Conservation (phyloP, 2,888 invertebrate species). For the Lycia hirtaria region DNA sequence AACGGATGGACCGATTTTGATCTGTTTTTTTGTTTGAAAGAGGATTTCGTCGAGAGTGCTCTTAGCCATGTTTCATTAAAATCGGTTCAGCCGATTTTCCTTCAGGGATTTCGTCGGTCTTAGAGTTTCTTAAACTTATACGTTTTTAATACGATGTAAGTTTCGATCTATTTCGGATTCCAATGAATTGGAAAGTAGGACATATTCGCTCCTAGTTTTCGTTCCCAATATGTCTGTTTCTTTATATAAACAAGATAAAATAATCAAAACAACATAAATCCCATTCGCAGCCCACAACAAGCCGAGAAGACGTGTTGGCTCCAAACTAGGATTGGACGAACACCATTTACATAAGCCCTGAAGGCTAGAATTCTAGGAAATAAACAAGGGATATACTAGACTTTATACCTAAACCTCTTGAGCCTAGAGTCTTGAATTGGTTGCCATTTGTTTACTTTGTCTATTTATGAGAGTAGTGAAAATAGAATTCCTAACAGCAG, state of each 20-base stretch:
- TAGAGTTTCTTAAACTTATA: too few relatives aligned
- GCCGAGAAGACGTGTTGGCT: not conserved
- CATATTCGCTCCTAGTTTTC: too few relatives aligned
- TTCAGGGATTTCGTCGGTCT: too few relatives aligned
- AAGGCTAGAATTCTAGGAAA: slow-evolving; percentile 3
- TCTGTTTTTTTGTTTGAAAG: too few relatives aligned
- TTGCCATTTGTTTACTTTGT: not conserved
- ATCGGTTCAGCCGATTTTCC: too few relatives aligned
- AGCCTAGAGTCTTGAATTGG: slow-evolving; percentile 1
- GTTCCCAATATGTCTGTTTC: not conserved
- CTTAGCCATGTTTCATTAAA: too few relatives aligned
- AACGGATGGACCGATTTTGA: too few relatives aligned
- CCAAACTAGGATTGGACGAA: not conserved
- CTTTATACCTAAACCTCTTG: not conserved
- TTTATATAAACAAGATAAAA: not conserved
- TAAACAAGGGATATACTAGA: not conserved
- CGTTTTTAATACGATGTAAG: too few relatives aligned
- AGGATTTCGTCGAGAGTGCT: too few relatives aligned
- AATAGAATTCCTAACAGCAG: slow-evolving; percentile 10
- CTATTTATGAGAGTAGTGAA: slow-evolving; percentile 17
- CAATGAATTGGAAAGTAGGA: too few relatives aligned
- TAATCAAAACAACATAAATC: slow-evolving; percentile 10
- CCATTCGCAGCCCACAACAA: not conserved
- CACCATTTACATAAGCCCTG: slow-evolving; percentile 1
- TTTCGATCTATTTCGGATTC: too few relatives aligned